Conservation (phyloP, 92 coral and sea anemone species). For the Porites divaricata region DNA sequence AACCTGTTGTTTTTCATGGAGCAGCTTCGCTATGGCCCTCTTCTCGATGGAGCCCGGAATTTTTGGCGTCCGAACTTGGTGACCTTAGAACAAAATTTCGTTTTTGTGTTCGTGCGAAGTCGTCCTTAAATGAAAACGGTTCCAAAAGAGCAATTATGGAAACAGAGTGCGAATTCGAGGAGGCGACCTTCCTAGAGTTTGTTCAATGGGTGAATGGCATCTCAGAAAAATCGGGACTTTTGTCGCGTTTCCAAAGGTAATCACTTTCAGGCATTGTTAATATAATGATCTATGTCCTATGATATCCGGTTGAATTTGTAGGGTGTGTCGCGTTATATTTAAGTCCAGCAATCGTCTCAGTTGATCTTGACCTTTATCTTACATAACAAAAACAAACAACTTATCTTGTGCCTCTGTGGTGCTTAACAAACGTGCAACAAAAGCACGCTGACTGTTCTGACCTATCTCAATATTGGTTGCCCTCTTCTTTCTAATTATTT, state of each 20-base stretch:
- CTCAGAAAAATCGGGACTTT: slow-evolving; percentile 52
- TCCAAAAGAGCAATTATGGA: slow-evolving; percentile 75
- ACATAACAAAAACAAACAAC: slow-evolving; percentile 45
- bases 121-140: slow-evolving; percentile 41
- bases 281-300: too few species aligned
- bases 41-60: slow-evolving; percentile 82
- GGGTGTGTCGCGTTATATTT: slow-evolving; percentile 34
- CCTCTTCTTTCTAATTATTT: not conserved
- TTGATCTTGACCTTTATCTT: slow-evolving; percentile 37
- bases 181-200: slow-evolving; percentile 81
- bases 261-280: not conserved
- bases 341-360: slow-evolving; percentile 13
- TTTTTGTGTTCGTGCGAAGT: slow-evolving; percentile 62
- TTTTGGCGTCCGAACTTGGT: slow-evolving; percentile 71
- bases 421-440: slow-evolving; percentile 8
- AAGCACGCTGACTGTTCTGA: not conserved
- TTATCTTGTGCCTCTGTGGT: slow-evolving; percentile 4
- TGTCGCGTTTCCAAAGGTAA: slow-evolving; percentile 82
- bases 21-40: slow-evolving; percentile 78
- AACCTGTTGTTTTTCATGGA: slow-evolving; percentile 73
- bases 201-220: slow-evolving; percentile 80
- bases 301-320: too few species aligned
- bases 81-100: slow-evolving; percentile 80
- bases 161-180: slow-evolving; percentile 82
- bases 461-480: slow-evolving; percentile 18